Base-by-base conservation (phyloP, 2,797 vertebrate genomes). In the Lagorchestes hirsutus region DNA sequence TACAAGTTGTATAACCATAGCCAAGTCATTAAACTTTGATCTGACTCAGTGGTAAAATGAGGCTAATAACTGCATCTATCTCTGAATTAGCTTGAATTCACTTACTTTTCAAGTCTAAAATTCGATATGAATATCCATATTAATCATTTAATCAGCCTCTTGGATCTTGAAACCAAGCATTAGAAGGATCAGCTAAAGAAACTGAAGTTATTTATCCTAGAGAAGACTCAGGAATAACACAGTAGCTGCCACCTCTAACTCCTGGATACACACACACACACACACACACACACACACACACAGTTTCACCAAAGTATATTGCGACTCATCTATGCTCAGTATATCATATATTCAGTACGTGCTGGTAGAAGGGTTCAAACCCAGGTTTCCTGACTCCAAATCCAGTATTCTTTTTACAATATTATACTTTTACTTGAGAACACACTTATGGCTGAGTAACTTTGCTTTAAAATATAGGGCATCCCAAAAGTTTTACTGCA, bases 341-440 rank as follows among this genome's bases (percentile, higher is more conserved):
- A 13, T 67, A 67, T 34, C 31, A 34, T 34, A 3, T 40, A 24
- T 22, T 74, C 67, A 82, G n/a, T 40, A 74, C 4, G 0, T 40
- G n/a, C 2, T 82, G 67, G 6, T 40, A 22, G n/a, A 3, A 22
- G n/a, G n/a, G 24, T 18, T 82, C 67, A 82, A 46, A 82, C 34
- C n/a, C 14, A 40, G n/a, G 34, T n/a, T 40, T 74, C 14, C 5
- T n/a, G 62, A 74, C 28, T 82, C n/a, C 18, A 24, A 82, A 82
- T 46, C 18, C 67, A 22, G 67, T 40, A 24, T 82, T 82, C 67
- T 46, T 40, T 82, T 82, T 13, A 22, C 67, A 10, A 24, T 24
- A 2, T 94, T n/a, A 91, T 96, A 97, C 94, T 95, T 98, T 95
- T 97, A 98, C 97, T 96, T 98, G 97, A 97, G 98, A 97, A 96